Evolutionary conservation across 2,888 invertebrate genomes (phyloP).

Genomic region (Lasioglossum calceatum): DNA sequence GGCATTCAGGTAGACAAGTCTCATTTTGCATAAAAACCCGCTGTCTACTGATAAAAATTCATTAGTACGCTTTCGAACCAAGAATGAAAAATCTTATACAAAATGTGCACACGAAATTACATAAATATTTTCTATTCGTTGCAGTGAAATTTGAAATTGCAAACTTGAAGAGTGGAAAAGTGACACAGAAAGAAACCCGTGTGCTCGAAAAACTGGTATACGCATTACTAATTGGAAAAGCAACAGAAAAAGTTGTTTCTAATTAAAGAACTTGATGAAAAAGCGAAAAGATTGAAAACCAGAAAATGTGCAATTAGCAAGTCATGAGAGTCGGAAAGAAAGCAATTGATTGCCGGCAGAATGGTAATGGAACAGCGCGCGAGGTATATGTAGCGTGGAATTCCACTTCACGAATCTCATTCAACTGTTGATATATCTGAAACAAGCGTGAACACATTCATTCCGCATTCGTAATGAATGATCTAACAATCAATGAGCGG

Average conservation of each 20-base stretch:
- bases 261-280: neutral
- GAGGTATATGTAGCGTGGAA: neutral
- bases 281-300: neutral
- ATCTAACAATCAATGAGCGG: neutral
- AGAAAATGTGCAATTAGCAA: constrained; percentile 1
- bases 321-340: neutral
- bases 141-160: neutral
- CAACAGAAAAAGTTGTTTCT: neutral
- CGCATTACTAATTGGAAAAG: neutral
- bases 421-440: constrained; percentile 6
- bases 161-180: neutral
- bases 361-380: neutral
- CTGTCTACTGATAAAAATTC: too few species aligned
- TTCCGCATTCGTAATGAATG: neutral
- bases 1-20: too few species aligned
- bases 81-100: neutral
- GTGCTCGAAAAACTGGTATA: neutral
- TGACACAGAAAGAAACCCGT: neutral
- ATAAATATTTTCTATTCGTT: neutral
- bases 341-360: neutral
- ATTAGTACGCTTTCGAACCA: neutral
- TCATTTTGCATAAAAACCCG: too few species aligned
- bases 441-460: neutral
- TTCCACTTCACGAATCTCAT: constrained; percentile 2
- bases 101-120: neutral